Conservation (phyloP, 1,140 invertebrate genomes). For the Papilio aristodemus region DNA sequence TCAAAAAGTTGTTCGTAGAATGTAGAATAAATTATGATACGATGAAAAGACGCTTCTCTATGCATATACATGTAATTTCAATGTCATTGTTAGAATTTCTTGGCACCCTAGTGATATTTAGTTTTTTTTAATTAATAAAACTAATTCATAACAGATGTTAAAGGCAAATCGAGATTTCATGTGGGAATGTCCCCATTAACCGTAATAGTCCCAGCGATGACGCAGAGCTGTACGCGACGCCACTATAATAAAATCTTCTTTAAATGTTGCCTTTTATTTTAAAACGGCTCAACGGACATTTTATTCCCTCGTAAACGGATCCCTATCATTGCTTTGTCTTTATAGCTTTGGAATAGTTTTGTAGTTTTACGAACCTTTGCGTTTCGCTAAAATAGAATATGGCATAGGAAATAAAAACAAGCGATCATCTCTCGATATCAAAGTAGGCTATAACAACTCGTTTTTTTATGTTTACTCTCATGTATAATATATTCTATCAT, state of each 20-base stretch:
- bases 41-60: no score
- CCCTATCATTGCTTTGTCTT: constrained; percentile 30
- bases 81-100: no score
- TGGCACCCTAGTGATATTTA: no score
- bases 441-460: background rate
- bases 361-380: background rate
- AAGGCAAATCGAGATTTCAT: constrained; percentile 6
- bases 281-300: constrained; percentile 23
- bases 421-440: background rate
- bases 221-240: background rate
- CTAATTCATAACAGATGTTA: background rate
- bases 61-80: no score
- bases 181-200: constrained; percentile 16
- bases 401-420: background rate
- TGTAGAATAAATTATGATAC: no score
- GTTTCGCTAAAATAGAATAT: background rate
- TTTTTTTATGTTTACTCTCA: no score
- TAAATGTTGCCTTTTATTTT: constrained; percentile 32
- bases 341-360: constrained; percentile 30
- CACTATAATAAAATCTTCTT: constrained; percentile 27
- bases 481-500: no score
- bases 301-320: constrained; percentile 29
- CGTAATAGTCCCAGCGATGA: constrained; percentile 17
- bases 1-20: no score
- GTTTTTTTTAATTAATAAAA: background rate